Base-by-base conservation (phyloP, 2,113 vertebrate genomes). In the crab-eating macaque (Macaca fascicularis) region DNA sequence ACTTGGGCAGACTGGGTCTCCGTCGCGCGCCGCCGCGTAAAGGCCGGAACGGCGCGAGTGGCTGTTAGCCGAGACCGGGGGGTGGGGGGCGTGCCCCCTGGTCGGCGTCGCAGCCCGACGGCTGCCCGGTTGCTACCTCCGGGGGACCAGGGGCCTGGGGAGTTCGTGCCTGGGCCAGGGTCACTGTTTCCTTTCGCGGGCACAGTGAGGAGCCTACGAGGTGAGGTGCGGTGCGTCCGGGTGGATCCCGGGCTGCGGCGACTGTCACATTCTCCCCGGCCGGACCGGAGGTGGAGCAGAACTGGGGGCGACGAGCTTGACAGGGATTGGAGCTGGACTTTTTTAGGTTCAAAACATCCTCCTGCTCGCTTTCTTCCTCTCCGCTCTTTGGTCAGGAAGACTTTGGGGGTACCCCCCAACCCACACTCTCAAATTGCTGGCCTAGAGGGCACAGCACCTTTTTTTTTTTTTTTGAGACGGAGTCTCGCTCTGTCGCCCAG, bases 1-100 rank as follows among this genome's bases (percentile, higher is more conserved):
- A 52, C 89, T 8, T 5, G 84, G 59, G 87, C 80, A 0, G 1
- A 10, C 0, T 20, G 30, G 2, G 8, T 55, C 1, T 3, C 1
- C 0, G 3, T 1, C 8, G 17, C 35, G 75, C 12, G 25, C 3
- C 1, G 8, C 22, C 1, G 1, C 0, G 0, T 3, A 23, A 1
- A 2, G 0, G 1, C 3, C 2, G 25, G 17, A 27, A 14, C 3
- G 0, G 8, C 5, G 6, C 2, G 8, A 6, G 10, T 2, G 20
- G 22, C 27, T 1, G 70, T 72, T 57, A 9, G 1, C 5, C 27
- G 30, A 32, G 27, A 32, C 27, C 2, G 0, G 3, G 40, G 6
- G 1, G 32, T 3, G 0, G 23, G 9, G 7, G 45, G 25, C 11
- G n/a, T 40, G 13, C 7, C 45, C 8, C 2, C 19, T 0, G 10